phyloP scores from a whole-genome alignment of 2,113 vertebrate species.

The Oryzias celebensis region DNA sequence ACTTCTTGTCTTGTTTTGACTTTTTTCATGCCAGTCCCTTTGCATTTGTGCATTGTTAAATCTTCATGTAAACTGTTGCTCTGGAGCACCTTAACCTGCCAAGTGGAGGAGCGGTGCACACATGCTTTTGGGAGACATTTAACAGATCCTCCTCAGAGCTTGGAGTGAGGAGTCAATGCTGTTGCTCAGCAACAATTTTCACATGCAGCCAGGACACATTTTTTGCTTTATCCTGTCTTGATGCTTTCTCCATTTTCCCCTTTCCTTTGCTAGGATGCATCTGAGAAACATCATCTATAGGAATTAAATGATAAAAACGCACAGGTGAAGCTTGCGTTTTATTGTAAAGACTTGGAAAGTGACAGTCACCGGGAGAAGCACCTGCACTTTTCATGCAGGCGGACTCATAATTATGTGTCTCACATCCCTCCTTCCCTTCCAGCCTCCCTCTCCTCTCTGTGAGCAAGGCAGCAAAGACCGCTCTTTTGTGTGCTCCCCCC shows the following conservation, averaged over 20 bases:
- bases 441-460: slow-evolving; percentile 32
- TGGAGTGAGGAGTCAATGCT: slow-evolving; percentile 13
- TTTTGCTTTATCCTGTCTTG: not conserved
- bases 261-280: not conserved
- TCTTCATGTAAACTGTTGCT: not conserved
- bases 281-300: not conserved
- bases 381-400: slow-evolving; percentile 63
- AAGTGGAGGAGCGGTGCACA: not conserved
- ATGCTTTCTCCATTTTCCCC: no score
- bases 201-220: not conserved
- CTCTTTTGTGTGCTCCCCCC: slow-evolving; percentile 53
- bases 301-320: not conserved
- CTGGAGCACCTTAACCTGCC: not conserved
- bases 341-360: not conserved
- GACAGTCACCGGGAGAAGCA: slow-evolving; percentile 42
- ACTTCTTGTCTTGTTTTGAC: slow-evolving; percentile 8
- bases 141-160: slow-evolving; percentile 4
- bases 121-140: not conserved
- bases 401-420: slow-evolving; percentile 55
- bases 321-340: no score
- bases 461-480: slow-evolving; percentile 59
- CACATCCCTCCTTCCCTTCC: slow-evolving; percentile 31
- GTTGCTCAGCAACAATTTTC: slow-evolving; percentile 62
- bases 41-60: slow-evolving; percentile 14
- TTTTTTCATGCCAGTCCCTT: not conserved